Base-by-base conservation (phyloP, 2,797 vertebrate species). In the Linurgus olivaceus region DNA sequence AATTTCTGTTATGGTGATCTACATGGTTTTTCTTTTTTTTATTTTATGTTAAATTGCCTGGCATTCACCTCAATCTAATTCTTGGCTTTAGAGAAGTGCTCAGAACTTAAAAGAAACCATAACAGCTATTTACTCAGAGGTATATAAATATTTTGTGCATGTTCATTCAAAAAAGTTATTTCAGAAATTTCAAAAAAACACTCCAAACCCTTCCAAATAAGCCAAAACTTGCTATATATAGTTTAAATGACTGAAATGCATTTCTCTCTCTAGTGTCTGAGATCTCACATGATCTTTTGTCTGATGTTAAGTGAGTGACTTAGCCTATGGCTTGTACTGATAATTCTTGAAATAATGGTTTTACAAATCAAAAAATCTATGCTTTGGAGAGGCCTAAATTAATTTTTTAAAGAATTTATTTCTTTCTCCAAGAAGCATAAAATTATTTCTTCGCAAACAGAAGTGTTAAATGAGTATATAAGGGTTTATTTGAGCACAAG, bases 21-120 rank as follows among this genome's bases (percentile, higher is more conserved):
- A 35, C 11, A 1, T 55, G 20, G 0, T 4, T 23, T 19, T 62
- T 13, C 35, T 18, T 5, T 21, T 4, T 29, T 35, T 37, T 20
- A 1, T 47, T 26, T 18, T 48, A 26, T 67, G 44, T 76, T 9
- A 11, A 24, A 48, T 58, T 68, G 3, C 10, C 24, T 67, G 29
- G 5, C 9, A 31, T 57, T 63, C 18, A 29, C 20, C 23, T 83
- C 10, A 3, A 17, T 37, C 28, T 58, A 63, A 74, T 58, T 88
- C 23, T 37, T 91, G 42, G 3, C 13, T 57, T 35, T 78, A 26
- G 24, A 72, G 15, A 81, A 75, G 4, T 19, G 6, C 14, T 72
- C 38, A 51, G 29, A 75, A 15, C 1, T 42, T 66, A 47, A 54
- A 72, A 66, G 52, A 67, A 72, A 15, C 2, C 33, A 3, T n/a